Conservation (phyloP, 2,797 vertebrate genomes). For the Numenius phaeopus region DNA sequence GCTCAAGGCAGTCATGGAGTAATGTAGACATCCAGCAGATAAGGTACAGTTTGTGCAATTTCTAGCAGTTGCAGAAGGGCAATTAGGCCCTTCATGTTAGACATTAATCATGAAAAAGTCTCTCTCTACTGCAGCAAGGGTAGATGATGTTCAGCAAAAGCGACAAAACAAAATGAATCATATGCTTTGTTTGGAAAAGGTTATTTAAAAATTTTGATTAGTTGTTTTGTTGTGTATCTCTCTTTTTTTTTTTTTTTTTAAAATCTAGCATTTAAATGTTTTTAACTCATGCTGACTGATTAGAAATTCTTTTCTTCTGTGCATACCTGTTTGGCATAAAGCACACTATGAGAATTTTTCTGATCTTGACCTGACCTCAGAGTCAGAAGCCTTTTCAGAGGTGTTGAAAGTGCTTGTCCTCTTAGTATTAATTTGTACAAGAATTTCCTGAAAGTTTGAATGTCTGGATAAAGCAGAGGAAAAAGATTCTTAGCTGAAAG, state of each 20-base stretch:
- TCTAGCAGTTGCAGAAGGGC: neutral
- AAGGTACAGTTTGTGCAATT: neutral
- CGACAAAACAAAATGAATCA: neutral
- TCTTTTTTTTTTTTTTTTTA: neutral
- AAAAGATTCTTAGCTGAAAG: neutral
- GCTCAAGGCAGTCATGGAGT: neutral
- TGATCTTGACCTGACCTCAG: neutral
- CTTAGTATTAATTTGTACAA: neutral
- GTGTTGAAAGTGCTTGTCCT: neutral
- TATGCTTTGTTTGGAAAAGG: neutral
- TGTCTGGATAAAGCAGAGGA: neutral
- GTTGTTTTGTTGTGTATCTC: neutral
- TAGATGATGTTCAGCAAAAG: neutral
- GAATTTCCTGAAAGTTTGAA: neutral
- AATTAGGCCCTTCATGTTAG: neutral
- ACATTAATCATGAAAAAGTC: neutral
- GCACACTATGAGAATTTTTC: neutral
- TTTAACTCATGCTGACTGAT: neutral
- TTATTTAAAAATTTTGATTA: neutral
- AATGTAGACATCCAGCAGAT: neutral
- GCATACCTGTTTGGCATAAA: neutral
- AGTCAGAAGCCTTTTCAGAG: neutral
- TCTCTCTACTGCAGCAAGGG: neutral
- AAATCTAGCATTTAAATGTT: neutral
- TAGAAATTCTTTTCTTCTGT: neutral